phyloP scores from a whole-genome alignment of 2,888 invertebrate species.

The Tipula vernalis region DNA sequence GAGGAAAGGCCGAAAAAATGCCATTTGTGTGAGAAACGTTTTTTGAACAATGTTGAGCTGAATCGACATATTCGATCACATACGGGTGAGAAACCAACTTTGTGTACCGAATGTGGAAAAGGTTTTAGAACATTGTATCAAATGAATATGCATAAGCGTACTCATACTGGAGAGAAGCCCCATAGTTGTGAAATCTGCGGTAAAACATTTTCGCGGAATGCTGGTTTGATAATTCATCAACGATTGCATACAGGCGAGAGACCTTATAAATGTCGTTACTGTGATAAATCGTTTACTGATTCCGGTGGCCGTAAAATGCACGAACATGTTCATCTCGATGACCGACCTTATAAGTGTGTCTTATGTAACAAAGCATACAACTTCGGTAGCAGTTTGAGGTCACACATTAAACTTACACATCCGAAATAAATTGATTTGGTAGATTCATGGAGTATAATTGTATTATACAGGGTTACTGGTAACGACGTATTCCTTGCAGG shows the following conservation, averaged over 20 bases:
- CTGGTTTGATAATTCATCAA: not conserved
- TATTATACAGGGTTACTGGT: no score
- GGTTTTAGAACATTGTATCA: not conserved
- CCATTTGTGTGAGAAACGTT: not conserved
- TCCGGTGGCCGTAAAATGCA: not conserved
- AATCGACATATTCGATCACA: not conserved
- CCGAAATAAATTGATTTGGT: not conserved
- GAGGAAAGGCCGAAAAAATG: not conserved
- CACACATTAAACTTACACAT: not conserved
- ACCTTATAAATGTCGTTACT: not conserved
- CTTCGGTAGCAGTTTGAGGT: not conserved
- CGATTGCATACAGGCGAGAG: not conserved
- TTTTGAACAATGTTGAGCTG: not conserved
- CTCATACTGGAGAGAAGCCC: conserved; percentile 5
- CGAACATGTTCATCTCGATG: not conserved
- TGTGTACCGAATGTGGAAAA: conserved; percentile 8
- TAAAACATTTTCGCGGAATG: not conserved
- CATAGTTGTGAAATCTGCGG: not conserved
- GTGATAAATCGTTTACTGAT: conserved; percentile 6
- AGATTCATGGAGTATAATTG: not conserved
- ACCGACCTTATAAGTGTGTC: not conserved
- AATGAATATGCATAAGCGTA: not conserved
- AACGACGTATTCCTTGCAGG: no score
- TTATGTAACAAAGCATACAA: not conserved
- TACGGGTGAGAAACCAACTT: not conserved